Percentiles rank a stretch among this genome's conserved stretches.
Evolutionary conservation across 2,113 vertebrate species (phyloP).

Genomic region (Tragelaphus buxtoni): DNA sequence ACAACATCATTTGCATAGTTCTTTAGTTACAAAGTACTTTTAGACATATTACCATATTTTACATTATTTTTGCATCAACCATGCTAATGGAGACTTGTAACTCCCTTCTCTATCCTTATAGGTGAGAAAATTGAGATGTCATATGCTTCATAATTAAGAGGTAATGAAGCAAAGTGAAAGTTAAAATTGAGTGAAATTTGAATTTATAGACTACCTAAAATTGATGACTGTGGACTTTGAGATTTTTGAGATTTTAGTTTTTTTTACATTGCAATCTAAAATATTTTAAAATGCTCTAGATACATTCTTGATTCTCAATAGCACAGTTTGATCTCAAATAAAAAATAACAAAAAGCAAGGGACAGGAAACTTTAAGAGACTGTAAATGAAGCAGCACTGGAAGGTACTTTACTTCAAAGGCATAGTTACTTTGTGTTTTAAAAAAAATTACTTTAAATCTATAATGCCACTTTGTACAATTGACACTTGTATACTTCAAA

Average conservation of each 20-base stretch:
- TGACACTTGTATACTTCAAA: neutral
- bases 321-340: neutral
- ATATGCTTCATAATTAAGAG: neutral
- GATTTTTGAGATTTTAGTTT: neutral
- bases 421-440: neutral
- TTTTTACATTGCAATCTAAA: neutral
- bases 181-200: neutral
- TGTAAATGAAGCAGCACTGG: neutral
- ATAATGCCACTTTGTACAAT: neutral
- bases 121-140: neutral
- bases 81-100: neutral
- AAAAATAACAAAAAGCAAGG: neutral
- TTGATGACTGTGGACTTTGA: neutral
- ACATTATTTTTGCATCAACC: neutral
- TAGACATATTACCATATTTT: neutral
- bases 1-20: neutral
- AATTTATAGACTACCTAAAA: constrained; percentile 20
- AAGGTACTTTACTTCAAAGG: neutral
- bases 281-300: neutral
- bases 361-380: neutral
- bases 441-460: neutral
- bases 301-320: neutral
- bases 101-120: neutral
- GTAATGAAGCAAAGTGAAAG: neutral
- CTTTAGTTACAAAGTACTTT: neutral